Base-by-base conservation (phyloP, 2,888 invertebrate species). In the Drosophila birchii region DNA sequence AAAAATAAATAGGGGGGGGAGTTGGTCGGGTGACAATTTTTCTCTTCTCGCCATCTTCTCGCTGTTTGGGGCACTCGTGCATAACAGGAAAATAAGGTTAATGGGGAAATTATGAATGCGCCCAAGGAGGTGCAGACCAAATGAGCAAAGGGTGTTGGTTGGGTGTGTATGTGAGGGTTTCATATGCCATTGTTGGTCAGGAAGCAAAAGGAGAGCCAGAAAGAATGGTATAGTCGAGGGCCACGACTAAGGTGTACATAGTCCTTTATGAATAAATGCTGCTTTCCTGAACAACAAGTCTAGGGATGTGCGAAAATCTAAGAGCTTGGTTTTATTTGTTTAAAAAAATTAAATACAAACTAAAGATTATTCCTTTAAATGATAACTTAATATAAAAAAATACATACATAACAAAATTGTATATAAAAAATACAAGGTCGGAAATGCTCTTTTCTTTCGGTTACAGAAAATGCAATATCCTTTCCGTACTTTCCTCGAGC, bases 71-170 rank as follows among this genome's bases (percentile, higher is more conserved):
- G 76, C 81, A 81, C 88, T 83, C 84, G 81, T 86, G 88, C 85
- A 88, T 88, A 85, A 88, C 75, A 76, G 75, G 75, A 80, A 86
- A 86, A 86, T 86, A 88, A 80, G 86, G 86, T 86, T 88, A 88
- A 86, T 86, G 86, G 84, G 89, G 64, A 88, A 86, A 86, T 86
- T 86, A 86, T 88, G 87, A 86, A 84, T 86, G 85, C 76, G 75
- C 63, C 67, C 76, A 56, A 57, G 59, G 58, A 63, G 38, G 71
- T 56, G 62, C 67, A 64, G 56, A 69, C 68, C 62, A 74, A 70
- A 44, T 51, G 59, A 60, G 66, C 45, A 53, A 53, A 55, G 41
- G 61, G 34, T 20, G 72, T 29, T 55, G 12, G 12, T 36, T 5
- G 14, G 38, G 9, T 39, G 47, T 57, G 45, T 38, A 32, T 41